Conservation (phyloP, 2,113 vertebrate species). For the Xiphias gladius region DNA sequence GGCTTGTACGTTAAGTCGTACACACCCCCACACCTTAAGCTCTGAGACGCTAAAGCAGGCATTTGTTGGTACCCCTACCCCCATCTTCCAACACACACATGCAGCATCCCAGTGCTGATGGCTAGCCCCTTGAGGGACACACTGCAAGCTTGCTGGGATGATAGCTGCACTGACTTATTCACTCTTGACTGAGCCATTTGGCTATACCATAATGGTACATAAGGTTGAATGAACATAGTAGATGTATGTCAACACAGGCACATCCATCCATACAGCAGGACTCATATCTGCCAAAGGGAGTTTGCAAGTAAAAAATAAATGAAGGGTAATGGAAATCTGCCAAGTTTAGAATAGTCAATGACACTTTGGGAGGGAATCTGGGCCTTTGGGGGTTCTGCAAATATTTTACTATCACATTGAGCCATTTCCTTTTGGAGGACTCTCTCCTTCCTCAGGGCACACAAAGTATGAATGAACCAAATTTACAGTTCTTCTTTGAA, state of each 20-base stretch:
- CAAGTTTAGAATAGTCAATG: neutral
- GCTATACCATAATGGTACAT: conserved; percentile 26
- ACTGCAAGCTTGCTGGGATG: conserved; percentile 22
- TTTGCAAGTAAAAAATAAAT: neutral
- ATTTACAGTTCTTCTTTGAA: neutral
- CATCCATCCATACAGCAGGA: neutral
- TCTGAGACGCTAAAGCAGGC: conserved; percentile 26
- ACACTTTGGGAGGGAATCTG: neutral
- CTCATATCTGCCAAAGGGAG: neutral
- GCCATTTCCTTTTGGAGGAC: neutral
- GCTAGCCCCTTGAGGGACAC: conserved; percentile 10
- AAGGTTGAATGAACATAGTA: conserved; percentile 38
- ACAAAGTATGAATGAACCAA: neutral
- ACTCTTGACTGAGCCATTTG: conserved; percentile 47
- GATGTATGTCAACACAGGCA: conserved; percentile 28
- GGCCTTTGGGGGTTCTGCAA: neutral
- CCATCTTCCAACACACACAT: neutral
- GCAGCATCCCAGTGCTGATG: neutral
- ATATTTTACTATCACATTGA: neutral
- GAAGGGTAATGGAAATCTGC: conserved; percentile 11
- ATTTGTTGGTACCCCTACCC: conserved; percentile 1
- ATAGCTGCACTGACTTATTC: conserved; percentile 41
- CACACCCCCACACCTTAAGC: conserved; percentile 18
- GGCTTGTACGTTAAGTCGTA: conserved; percentile 4
- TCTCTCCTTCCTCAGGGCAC: neutral